Base-by-base conservation (phyloP, 2,888 invertebrate genomes). In the Onchidella celtica region DNA sequence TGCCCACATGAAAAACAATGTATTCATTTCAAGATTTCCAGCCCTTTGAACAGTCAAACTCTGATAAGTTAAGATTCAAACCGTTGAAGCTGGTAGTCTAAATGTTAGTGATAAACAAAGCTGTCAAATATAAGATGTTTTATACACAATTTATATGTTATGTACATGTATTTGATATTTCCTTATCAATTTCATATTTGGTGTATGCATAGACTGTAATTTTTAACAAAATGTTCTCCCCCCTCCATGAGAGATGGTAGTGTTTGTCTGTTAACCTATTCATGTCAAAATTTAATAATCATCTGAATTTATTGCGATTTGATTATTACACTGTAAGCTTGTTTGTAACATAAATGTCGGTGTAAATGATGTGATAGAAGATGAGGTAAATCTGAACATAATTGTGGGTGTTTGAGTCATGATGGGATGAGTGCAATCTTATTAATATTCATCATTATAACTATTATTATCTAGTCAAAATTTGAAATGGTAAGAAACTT, bases 381-480 rank as follows among this genome's bases (percentile, higher is more conserved):
- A 29, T 38, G 1, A 38, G 11, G 36, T 6, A n/a, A 69, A 36
- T 59, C 73, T 59, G 74, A 32, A 27, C 47, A 63, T 61, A 40
- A 63, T 75, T 65, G 29, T 63, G 75, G 36, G 40, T 61, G 61
- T 24, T 47, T 38, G 55, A 70, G 78, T 70, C 70, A 32, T 61
- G 70, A 55, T 78, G 70, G 78, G 79, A 65, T 72, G 79, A 34
- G 63, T 79, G 72, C 79, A 72, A 65, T 77, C 69, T 57, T 77
- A 77, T 70, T 59, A 75, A 75, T 77, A 72, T 79, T 79, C 40
- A 72, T 79, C 79, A 79, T 79, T 79, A 79, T 38, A 36, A 78
- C 29, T 76, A 69, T 32, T 72, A 70, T 72, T 73, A 79, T 79
- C 72, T 77, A 77, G 77, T 72, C 34, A 77, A n/a, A 68, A 36